Evolutionary conservation across 2,888 invertebrate genomes (phyloP).

Genomic region (Catonia carolina): DNA sequence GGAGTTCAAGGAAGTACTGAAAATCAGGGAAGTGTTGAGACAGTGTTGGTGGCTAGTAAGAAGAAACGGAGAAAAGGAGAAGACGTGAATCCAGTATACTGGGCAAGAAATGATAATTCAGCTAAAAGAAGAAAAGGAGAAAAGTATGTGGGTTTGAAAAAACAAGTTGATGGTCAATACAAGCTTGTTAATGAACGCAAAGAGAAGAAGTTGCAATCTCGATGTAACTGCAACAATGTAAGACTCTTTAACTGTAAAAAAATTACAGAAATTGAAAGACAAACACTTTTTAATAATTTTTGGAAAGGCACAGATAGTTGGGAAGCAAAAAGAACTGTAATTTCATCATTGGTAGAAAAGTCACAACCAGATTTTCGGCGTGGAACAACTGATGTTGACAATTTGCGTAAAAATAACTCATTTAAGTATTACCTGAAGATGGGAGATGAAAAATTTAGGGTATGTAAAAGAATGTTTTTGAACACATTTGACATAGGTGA

Average conservation of each 20-base stretch:
- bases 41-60: constrained; percentile 5
- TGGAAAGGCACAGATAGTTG: constrained; percentile 18
- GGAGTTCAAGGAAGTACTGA: constrained; percentile 6
- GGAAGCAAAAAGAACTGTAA: constrained; percentile 14
- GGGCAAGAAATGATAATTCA: constrained; percentile 13
- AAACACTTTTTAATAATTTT: constrained; percentile 16
- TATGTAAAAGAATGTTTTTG: constrained; percentile 19
- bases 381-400: constrained; percentile 14
- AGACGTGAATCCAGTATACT: constrained; percentile 16
- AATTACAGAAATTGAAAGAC: constrained; percentile 14
- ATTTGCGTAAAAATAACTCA: constrained; percentile 13
- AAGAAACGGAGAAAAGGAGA: too few relatives aligned
- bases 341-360: constrained; percentile 16
- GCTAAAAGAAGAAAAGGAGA: constrained; percentile 21
- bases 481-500: constrained; percentile 18
- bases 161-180: constrained; percentile 15
- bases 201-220: constrained; percentile 3
- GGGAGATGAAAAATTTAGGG: constrained; percentile 14
- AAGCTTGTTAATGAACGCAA: constrained; percentile 10
- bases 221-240: constrained; percentile 19
- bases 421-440: constrained; percentile 19
- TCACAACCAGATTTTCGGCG: constrained; percentile 15
- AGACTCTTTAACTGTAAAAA: constrained; percentile 6
- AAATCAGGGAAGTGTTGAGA: not conserved
- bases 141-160: constrained; percentile 16